Evolutionary conservation across 2,888 invertebrate genomes (phyloP).

Genomic region (Herminia tarsipennalis): DNA sequence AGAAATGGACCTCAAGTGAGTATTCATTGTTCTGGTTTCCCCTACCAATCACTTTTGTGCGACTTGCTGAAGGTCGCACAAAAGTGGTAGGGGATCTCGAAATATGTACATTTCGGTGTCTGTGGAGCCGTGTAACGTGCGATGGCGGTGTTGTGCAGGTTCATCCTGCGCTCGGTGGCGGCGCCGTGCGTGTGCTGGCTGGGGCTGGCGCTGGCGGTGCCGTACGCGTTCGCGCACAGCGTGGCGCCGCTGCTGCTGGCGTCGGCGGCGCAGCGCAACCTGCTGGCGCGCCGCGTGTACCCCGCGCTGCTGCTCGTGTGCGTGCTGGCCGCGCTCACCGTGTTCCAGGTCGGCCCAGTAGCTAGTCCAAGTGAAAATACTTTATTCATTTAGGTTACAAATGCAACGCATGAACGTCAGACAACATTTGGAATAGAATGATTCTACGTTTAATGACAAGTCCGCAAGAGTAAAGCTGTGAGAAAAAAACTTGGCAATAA

Average conservation of each 20-base stretch:
- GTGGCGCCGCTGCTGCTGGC: conserved; percentile 89
- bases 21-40: background rate
- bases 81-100: too few relatives aligned
- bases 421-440: too few relatives aligned
- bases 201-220: conserved; percentile 95
- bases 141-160: conserved; percentile 61
- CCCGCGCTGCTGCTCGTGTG: conserved; percentile 93
- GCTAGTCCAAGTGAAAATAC: too few relatives aligned
- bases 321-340: conserved; percentile 81
- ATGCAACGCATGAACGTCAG: too few relatives aligned
- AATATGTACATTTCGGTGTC: too few relatives aligned
- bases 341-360: conserved; percentile 83
- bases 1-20: conserved; percentile 93
- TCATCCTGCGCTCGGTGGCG: conserved; percentile 94
- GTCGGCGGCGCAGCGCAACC: conserved; percentile 88
- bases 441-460: too few relatives aligned
- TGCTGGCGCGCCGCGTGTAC: conserved; percentile 94
- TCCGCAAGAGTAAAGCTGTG: too few relatives aligned
- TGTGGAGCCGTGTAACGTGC: too few relatives aligned
- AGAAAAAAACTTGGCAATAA: too few relatives aligned
- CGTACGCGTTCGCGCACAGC: conserved; percentile 95
- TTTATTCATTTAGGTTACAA: too few relatives aligned
- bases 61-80: too few relatives aligned
- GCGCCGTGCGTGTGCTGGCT: conserved; percentile 95
- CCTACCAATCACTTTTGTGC: too few relatives aligned